Evolutionary conservation across 2,888 invertebrate genomes (phyloP), one percentile per base, ranked within the genome.

Genomic region (Trissolcus brochymenae): DNA sequence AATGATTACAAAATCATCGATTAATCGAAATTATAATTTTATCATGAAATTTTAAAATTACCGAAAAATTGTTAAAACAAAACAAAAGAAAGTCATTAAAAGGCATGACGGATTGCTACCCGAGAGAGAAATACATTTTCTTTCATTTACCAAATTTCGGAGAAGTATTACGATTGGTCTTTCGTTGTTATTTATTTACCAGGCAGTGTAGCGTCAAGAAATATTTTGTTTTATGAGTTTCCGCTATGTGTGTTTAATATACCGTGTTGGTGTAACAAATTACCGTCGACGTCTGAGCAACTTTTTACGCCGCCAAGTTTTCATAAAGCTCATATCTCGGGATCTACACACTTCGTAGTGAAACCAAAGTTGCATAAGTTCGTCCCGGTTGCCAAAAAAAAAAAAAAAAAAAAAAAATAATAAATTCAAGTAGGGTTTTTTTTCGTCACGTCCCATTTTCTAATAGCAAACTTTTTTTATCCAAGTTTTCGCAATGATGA

Each of bases 401-500:
- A 51, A 74, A 74, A 25, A 25, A 25, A 25, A 56, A 50, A 53
- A 25, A 25, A 56, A 50, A 53, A 29, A 73, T 50, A 46, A 16
- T 46, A 46, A 16, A 46, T 50, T 54, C 2, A 11, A n/a, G 16
- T 40, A 16, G 4, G 9, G 9, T 54, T 71, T 72, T 70, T 72
- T 72, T 65, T 19, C n/a, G 49, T 60, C 65, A 19, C 50, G 46
- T 51, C 56, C 7, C 61, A 46, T 65, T 66, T 67, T 67, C 67
- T 67, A 74, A 67, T 62, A 67, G 56, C 62, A 74, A 74, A 57
- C 67, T 72, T 73, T 72, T 51, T 67, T 67, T 74, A 74, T 73
- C 66, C 60, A 66, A 73, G 57, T 73, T 66, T 73, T 51, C 29
- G 60, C 65, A 66, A 73, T 65, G 55, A 73, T 73, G 64, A 61